phyloP scores from a whole-genome alignment of 1,140 invertebrate genomes.

The Nomia melanderi region DNA sequence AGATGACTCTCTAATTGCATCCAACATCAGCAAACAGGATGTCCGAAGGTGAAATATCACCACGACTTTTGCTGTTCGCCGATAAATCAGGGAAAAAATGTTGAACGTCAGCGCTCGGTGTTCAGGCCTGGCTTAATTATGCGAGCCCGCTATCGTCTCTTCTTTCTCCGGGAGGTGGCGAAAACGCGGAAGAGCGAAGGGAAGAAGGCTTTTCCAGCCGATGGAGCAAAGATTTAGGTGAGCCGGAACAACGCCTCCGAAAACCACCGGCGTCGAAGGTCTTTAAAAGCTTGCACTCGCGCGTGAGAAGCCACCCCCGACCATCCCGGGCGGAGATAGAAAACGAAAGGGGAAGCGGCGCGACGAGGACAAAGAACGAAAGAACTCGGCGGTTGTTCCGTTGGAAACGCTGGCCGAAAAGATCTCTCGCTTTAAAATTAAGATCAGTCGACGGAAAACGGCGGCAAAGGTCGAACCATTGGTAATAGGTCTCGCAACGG shows the following conservation, averaged over 20 bases:
- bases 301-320: background rate
- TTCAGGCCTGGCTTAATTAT: slow-evolving; percentile 1
- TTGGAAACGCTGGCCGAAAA: background rate
- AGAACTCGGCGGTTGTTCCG: background rate
- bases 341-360: slow-evolving; percentile 2
- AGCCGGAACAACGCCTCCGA: slow-evolving; percentile 52
- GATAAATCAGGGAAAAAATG: slow-evolving; percentile 1
- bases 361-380: background rate
- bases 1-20: no score
- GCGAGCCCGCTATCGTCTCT: background rate
- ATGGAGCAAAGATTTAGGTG: slow-evolving; percentile 67
- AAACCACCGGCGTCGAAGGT: slow-evolving; percentile 52
- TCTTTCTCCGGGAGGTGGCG: no score
- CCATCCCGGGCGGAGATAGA: no score
- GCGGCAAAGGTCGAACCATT: background rate
- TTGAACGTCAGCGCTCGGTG: background rate
- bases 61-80: background rate
- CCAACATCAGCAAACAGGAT: no score
- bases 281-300: slow-evolving; percentile 66
- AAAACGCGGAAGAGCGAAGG: slow-evolving; percentile 1
- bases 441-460: slow-evolving; percentile 25
- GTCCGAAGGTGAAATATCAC: background rate
- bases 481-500: background rate
- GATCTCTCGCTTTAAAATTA: slow-evolving; percentile 35
- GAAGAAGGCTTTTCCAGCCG: slow-evolving; percentile 52